Conservation (phyloP, 92 coral and sea anemone genomes). For the Isaurus tuberculatus region DNA sequence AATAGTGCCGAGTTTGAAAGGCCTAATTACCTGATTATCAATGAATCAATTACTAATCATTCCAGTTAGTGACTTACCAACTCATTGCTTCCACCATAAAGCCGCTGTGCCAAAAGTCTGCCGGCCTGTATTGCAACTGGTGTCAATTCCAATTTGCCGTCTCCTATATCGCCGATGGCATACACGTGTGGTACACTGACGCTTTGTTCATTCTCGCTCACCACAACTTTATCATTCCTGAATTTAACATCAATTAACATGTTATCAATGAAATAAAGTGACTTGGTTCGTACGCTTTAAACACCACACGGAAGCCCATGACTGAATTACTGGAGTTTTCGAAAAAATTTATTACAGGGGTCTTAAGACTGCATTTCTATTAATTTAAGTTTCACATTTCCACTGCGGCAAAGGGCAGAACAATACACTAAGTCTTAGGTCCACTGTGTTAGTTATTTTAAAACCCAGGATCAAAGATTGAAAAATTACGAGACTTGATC, state of each 20-base stretch:
- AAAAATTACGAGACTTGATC: no score
- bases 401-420: no score
- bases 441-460: no score
- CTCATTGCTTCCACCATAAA: slow-evolving; percentile 72
- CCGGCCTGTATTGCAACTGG: slow-evolving; percentile 99
- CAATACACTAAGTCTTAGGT: no score
- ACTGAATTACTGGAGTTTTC: no score
- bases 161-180: slow-evolving; percentile 89
- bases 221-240: slow-evolving; percentile 91
- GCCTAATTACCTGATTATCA: no score
- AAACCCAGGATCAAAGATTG: no score
- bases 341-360: no score
- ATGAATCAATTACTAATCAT: no score
- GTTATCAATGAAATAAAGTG: neutral
- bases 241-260: neutral
- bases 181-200: slow-evolving; percentile 81
- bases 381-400: no score
- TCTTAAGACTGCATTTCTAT: no score
- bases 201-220: slow-evolving; percentile 84
- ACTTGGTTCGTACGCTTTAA: neutral
- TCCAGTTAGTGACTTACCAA: slow-evolving; percentile 63
- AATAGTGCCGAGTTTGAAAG: no score
- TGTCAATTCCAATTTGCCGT: slow-evolving; percentile 96
- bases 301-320: neutral
- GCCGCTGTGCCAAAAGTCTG: slow-evolving; percentile 81